phyloP scores from a whole-genome alignment of 1,140 invertebrate species.

The Drosophila truncata region DNA sequence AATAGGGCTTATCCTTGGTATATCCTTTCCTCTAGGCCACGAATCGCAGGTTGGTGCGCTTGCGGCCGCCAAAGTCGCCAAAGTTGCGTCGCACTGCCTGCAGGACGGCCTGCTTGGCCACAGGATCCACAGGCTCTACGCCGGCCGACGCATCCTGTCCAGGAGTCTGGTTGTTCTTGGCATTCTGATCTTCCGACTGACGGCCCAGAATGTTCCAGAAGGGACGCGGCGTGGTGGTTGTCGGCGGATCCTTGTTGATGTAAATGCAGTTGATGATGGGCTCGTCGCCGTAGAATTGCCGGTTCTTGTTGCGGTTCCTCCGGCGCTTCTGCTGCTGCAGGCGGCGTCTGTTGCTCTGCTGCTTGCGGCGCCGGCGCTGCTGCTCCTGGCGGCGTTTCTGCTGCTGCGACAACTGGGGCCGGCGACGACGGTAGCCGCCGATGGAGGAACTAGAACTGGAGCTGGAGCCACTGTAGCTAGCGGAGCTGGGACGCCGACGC shows the following conservation, averaged over 20 bases:
- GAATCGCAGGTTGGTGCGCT: conserved; percentile 69
- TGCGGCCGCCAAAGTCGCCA: conserved; percentile 66
- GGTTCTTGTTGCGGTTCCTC: conserved; percentile 45
- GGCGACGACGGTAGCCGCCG: conserved; percentile 68
- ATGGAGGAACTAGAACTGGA: conserved; percentile 25
- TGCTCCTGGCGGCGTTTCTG: conserved; percentile 28
- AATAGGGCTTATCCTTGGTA: not conserved
- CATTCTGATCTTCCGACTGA: conserved; percentile 11
- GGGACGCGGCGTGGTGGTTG: conserved; percentile 73
- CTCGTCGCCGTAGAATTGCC: conserved; percentile 60
- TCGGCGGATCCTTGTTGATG: conserved; percentile 75
- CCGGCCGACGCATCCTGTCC: not conserved
- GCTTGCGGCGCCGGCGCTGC: conserved; percentile 44
- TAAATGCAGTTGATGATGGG: conserved; percentile 80
- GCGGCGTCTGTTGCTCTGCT: conserved; percentile 42
- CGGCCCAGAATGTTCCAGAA: conserved; percentile 81
- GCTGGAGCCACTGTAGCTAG: not conserved
- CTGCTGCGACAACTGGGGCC: conserved; percentile 46
- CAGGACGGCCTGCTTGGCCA: conserved; percentile 30
- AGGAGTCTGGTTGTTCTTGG: not conserved
- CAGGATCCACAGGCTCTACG: conserved; percentile 28
- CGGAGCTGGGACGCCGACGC: conserved; percentile 48
- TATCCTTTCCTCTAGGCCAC: conserved; percentile 38
- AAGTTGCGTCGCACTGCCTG: conserved; percentile 50
- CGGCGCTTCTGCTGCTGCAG: conserved; percentile 55